Evolutionary conservation across 2,797 vertebrate genomes (phyloP).

Genomic region (Leuciscus waleckii): DNA sequence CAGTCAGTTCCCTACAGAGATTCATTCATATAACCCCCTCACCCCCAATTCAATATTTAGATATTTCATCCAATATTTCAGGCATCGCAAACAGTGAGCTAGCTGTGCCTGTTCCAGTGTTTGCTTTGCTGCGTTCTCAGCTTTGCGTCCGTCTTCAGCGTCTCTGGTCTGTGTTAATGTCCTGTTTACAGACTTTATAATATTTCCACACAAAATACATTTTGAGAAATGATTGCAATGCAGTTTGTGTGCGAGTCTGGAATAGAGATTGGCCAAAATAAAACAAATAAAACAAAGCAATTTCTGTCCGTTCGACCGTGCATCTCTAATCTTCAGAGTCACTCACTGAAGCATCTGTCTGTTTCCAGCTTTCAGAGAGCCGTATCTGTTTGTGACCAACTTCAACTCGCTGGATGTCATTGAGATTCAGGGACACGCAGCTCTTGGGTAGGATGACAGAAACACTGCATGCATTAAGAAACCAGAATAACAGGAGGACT

Average conservation of each 20-base stretch:
- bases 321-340: not conserved
- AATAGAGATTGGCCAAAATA: not conserved
- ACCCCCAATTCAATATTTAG: no score
- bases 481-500: not conserved
- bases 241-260: not conserved
- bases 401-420: constrained; percentile 92
- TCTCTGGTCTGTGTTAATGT: not conserved
- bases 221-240: not conserved
- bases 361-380: constrained; percentile 86
- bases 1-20: no score
- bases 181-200: not conserved
- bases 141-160: no score
- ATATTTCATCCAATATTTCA: no score
- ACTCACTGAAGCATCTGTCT: constrained; percentile 17
- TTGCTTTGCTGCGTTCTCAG: no score
- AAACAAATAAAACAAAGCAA: not conserved
- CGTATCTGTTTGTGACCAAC: constrained; percentile 91
- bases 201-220: not conserved
- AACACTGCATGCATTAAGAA: not conserved
- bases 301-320: not conserved
- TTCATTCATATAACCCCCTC: not conserved
- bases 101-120: no score
- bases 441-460: constrained; percentile 78
- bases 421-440: constrained; percentile 87
- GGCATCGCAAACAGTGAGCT: no score